Conservation (phyloP, 2,113 vertebrate species). For the Zosterops hypoxanthus region DNA sequence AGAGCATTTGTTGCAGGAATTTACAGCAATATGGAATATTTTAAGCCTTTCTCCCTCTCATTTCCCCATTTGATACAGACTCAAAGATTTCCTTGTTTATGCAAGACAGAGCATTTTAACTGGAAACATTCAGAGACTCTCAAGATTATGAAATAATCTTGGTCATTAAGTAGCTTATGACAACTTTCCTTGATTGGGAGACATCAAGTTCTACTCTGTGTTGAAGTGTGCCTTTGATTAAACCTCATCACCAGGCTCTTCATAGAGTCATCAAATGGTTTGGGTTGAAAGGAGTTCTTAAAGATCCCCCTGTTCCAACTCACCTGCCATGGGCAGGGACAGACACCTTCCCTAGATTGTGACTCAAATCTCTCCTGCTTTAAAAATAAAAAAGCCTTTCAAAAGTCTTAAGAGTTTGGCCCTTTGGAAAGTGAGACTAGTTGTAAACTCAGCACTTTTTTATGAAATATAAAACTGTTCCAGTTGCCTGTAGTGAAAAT, state of each 20-base stretch:
- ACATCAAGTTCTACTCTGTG: neutral
- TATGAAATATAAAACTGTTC: neutral
- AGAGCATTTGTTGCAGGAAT: neutral
- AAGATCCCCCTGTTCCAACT: fast-evolving
- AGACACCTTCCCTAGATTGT: neutral
- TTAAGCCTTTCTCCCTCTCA: neutral
- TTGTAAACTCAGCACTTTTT: neutral
- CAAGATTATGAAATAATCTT: neutral
- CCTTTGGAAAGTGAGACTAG: neutral
- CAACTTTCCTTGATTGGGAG: neutral
- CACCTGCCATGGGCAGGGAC: neutral
- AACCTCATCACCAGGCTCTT: neutral
- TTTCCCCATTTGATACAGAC: fast-evolving
- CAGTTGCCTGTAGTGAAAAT: neutral
- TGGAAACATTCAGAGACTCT: neutral
- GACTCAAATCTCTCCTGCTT: neutral
- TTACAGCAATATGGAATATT: neutral
- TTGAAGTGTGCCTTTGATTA: neutral
- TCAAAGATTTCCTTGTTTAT: neutral
- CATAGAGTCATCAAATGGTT: neutral
- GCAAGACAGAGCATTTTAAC: neutral
- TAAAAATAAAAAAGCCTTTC: neutral
- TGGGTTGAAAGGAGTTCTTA: neutral
- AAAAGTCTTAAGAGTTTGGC: neutral
- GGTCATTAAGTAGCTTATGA: neutral